Evolutionary conservation across 1,140 invertebrate genomes (phyloP).

Genomic region (Drosophila obscura): DNA sequence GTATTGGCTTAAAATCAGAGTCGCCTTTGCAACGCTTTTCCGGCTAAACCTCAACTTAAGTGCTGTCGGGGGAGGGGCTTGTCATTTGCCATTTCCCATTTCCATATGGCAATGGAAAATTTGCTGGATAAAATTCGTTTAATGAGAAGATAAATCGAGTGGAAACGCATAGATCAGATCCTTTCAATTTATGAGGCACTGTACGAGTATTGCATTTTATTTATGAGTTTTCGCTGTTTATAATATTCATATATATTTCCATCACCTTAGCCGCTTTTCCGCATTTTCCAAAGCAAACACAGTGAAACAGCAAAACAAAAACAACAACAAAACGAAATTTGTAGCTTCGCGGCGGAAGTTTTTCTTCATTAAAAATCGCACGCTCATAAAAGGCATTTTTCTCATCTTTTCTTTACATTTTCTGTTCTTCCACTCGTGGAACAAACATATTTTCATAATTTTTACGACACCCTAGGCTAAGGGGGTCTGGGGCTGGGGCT

Average conservation of each 20-base stretch:
- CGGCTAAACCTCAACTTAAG: constrained; percentile 38
- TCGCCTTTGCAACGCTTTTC: constrained; percentile 8
- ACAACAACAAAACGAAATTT: constrained; percentile 3
- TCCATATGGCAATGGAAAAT: constrained; percentile 23
- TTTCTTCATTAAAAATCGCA: constrained; percentile 67
- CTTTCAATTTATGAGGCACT: constrained; percentile 44
- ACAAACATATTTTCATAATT: constrained; percentile 70
- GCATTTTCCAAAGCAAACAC: constrained; percentile 24
- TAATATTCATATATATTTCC: constrained; percentile 22
- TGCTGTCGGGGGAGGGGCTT: constrained; percentile 6
- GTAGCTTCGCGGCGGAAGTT: constrained; percentile 49
- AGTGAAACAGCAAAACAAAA: constrained; percentile 2
- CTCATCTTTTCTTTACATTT: background rate
- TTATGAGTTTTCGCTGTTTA: constrained; percentile 45
- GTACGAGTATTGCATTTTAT: constrained; percentile 40
- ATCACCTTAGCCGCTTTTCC: background rate
- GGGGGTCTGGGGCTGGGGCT: too few species aligned
- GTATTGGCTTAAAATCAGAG: constrained; percentile 23
- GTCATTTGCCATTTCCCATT: constrained; percentile 2
- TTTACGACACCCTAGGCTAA: constrained; percentile 49
- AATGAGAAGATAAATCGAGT: constrained; percentile 41
- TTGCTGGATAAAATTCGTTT: constrained; percentile 18
- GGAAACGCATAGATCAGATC: too few species aligned
- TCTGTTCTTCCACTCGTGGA: background rate
- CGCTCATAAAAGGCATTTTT: constrained; percentile 32